Base-by-base conservation (phyloP, 2,113 vertebrate species). In the Clarias gariepinus region DNA sequence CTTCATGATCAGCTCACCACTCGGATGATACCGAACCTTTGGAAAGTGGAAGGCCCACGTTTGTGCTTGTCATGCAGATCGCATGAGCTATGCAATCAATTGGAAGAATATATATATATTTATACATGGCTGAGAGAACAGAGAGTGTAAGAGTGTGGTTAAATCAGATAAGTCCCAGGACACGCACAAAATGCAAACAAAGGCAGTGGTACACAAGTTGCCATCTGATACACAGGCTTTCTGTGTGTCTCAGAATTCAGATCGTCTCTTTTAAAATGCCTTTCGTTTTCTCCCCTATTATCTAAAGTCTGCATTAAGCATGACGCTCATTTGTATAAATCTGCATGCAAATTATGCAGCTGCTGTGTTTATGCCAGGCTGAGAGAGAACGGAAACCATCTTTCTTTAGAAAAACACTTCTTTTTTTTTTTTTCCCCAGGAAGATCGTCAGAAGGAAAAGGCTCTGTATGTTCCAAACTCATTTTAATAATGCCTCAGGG, bases 321-420 rank as follows among this genome's bases (percentile, higher is more conserved):
- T 69, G 83, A 90, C 88, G 81, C 92, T 95, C 91, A 93, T 94
- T 94, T 94, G 93, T 94, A 91, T 92, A 92, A 93, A 94, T 93
- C 91, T 90, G 90, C 91, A 93, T 92, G 92, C 91, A 93, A 91
- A 95, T 94, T 90, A 94, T 93, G 92, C 88, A 81, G 92, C 90
- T 81, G 90, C 90, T 86, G 92, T 94, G 92, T 94, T 95, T 94
- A 94, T 92, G 53, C 91, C 93, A 15, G 66, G 81, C 68, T 82
- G 89, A 87, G 91, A 90, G 88, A 87, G 85, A 86, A 92, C 90
- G 91, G 90, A 91, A 93, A 90, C 91, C 91, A 94, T 95, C 92
- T 95, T 95, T 95, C 93, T 95, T 95, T 94, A 94, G 92, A 92
- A 95, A 94, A 94, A 92, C 91, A 92, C 89, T 93, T 89, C 93